phyloP scores from a whole-genome alignment of 2,888 invertebrate genomes.

The Sussaba pulchella region DNA sequence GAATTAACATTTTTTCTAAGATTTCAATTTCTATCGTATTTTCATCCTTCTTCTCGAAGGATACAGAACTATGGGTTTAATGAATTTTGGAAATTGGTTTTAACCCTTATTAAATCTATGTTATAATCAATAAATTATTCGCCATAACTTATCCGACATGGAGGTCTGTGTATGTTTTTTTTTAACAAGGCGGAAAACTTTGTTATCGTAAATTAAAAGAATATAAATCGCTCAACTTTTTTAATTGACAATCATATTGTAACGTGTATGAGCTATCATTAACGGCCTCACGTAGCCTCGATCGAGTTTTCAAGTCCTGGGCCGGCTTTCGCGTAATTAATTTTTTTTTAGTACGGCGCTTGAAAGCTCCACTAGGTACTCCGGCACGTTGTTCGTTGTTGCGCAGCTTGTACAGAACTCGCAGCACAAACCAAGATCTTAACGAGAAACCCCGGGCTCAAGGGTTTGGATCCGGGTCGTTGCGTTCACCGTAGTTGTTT shows the following conservation, averaged over 20 bases:
- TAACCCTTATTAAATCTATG: too few species aligned
- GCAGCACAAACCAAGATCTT: not conserved
- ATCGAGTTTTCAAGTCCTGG: not conserved
- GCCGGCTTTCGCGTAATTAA: slow-evolving; percentile 49
- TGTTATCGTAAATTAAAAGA: slow-evolving; percentile 63
- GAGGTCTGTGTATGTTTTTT: too few species aligned
- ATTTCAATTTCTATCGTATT: too few species aligned
- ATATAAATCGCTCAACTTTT: slow-evolving; percentile 30
- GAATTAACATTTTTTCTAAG: too few species aligned
- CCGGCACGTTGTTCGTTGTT: not conserved
- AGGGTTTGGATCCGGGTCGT: slow-evolving; percentile 50
- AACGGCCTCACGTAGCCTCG: slow-evolving; percentile 3
- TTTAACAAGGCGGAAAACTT: slow-evolving; percentile 46
- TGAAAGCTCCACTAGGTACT: slow-evolving; percentile 7
- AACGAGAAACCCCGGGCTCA: slow-evolving; percentile 18
- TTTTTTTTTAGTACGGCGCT: slow-evolving; percentile 34
- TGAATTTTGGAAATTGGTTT: too few species aligned
- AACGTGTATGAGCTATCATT: slow-evolving; percentile 9
- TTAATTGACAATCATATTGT: slow-evolving; percentile 28
- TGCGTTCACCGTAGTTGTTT: too few species aligned
- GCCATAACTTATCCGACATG: not conserved
- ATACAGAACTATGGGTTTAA: too few species aligned
- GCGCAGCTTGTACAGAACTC: not conserved
- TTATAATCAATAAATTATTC: slow-evolving; percentile 20
- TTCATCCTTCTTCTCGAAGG: too few species aligned